Percentiles rank a stretch among this genome's conserved stretches.
phyloP scores from a whole-genome alignment of 2,113 vertebrate species.

The Electrona antarctica region DNA sequence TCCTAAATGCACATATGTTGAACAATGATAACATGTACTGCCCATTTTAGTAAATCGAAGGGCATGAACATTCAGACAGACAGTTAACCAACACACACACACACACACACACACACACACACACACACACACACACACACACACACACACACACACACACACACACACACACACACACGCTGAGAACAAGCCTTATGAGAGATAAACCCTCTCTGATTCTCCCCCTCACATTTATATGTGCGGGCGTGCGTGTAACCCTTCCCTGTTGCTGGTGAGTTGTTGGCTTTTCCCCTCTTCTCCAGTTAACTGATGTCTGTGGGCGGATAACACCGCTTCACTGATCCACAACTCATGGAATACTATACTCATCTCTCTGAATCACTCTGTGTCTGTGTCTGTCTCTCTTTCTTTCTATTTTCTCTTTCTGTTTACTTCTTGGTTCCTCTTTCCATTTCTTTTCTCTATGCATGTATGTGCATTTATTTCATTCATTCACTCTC shows the following conservation, averaged over 20 bases:
- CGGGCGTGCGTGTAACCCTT: slow-evolving; percentile 23
- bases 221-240: not conserved
- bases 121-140: too few relatives aligned
- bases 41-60: too few relatives aligned
- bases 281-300: slow-evolving; percentile 68
- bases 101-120: too few relatives aligned
- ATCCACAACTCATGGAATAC: slow-evolving; percentile 63
- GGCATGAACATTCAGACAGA: too few relatives aligned
- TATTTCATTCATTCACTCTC: too few relatives aligned
- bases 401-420: slow-evolving; percentile 14
- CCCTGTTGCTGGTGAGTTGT: slow-evolving; percentile 52
- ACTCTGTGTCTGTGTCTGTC: slow-evolving; percentile 12
- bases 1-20: too few relatives aligned
- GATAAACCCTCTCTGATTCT: not conserved
- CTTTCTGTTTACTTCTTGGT: not conserved
- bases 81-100: not conserved
- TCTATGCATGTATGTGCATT: not conserved
- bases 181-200: too few relatives aligned
- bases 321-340: slow-evolving; percentile 64
- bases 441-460: not conserved
- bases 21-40: not conserved
- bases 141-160: too few relatives aligned
- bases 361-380: slow-evolving; percentile 36
- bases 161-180: too few relatives aligned
- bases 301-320: slow-evolving; percentile 71